Percentiles rank a stretch among this genome's conserved stretches.
phyloP scores from a whole-genome alignment of 2,113 vertebrate genomes.

The Chrysochloris asiatica region DNA sequence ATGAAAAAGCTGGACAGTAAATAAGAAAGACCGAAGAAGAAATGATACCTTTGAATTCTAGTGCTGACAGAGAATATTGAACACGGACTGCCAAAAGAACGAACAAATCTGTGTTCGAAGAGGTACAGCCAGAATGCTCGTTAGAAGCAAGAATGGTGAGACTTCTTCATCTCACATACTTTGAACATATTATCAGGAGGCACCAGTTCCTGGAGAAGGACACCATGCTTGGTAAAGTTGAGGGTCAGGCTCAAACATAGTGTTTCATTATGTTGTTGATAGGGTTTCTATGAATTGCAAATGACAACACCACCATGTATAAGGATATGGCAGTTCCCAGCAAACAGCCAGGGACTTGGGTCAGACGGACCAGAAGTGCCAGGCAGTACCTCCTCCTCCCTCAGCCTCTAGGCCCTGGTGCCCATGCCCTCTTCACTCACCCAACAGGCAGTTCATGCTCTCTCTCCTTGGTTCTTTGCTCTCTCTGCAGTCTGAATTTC shows the following conservation, averaged over 20 bases:
- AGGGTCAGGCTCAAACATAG: too few species aligned
- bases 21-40: too few species aligned
- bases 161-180: too few species aligned
- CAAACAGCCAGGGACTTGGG: background rate
- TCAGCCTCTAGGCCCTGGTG: background rate
- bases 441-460: constrained; percentile 37
- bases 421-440: constrained; percentile 56
- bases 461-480: constrained; percentile 45
- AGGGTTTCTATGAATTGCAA: too few species aligned
- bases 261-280: too few species aligned
- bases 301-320: background rate
- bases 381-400: background rate
- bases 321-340: background rate
- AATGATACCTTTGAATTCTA: background rate
- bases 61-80: background rate
- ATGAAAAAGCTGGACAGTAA: background rate
- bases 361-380: background rate
- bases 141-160: too few species aligned
- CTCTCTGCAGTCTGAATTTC: constrained; percentile 30
- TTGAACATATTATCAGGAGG: too few species aligned
- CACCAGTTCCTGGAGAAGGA: too few species aligned
- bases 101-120: background rate
- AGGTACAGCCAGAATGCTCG: background rate
- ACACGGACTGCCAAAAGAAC: background rate
- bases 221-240: too few species aligned